phyloP scores from a whole-genome alignment of 1,140 invertebrate genomes.

The Macrocentrus cingulum region DNA sequence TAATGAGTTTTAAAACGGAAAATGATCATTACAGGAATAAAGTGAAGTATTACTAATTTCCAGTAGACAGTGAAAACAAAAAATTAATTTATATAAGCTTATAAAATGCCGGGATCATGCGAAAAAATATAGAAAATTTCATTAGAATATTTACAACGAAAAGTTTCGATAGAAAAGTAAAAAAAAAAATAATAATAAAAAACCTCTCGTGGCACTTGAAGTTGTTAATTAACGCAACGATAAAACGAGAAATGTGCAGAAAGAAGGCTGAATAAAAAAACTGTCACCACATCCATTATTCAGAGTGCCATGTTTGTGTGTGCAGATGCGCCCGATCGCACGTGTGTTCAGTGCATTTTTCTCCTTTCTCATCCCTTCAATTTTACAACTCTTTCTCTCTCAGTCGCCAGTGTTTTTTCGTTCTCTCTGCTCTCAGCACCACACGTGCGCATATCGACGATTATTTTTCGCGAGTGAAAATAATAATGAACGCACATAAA shows the following conservation, averaged over 20 bases:
- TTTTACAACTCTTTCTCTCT: not conserved
- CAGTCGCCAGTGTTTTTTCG: not conserved
- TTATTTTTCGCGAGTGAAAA: conserved; percentile 50
- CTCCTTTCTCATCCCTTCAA: not conserved
- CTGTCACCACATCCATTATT: conserved; percentile 22
- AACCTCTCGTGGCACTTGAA: conserved; percentile 16
- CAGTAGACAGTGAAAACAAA: no score
- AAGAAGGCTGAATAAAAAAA: conserved; percentile 15
- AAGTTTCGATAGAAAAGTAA: no score
- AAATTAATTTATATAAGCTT: conserved; percentile 23
- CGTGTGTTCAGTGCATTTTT: not conserved
- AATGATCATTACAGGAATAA: no score
- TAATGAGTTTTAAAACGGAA: no score
- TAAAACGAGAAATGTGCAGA: conserved; percentile 24
- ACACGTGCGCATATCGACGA: conserved; percentile 29
- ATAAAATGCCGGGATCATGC: no score
- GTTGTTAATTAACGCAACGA: conserved; percentile 28
- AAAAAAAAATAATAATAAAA: no score
- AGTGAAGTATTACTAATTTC: no score
- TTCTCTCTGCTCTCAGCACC: conserved; percentile 7
- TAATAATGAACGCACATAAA: conserved; percentile 57
- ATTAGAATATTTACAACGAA: no score
- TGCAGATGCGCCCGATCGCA: not conserved
- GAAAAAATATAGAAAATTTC: no score
- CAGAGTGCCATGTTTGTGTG: conserved; percentile 19